These are phyloP conservation scores for Eptatretus burgeri DNA, from an alignment of 2,113 vertebrate genomes.

Conservation along the genomic window DNA sequence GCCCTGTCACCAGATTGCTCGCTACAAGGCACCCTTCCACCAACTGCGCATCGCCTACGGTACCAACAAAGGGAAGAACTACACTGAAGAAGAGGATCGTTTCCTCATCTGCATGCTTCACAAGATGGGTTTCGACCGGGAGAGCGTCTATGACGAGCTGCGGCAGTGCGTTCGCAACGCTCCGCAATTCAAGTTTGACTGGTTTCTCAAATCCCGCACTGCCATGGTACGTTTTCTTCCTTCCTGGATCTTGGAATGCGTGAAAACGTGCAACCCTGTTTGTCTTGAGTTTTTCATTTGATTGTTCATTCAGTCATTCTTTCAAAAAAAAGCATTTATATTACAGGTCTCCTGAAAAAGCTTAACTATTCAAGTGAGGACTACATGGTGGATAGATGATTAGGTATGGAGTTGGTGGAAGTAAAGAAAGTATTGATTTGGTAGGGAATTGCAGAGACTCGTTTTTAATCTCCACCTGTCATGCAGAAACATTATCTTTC, in stretches of 20 bases:
- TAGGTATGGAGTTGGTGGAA: too few species aligned
- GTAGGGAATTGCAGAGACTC: too few species aligned
- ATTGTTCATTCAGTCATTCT: too few species aligned
- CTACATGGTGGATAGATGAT: too few species aligned
- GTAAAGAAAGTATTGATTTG: too few species aligned
- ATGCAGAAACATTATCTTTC: too few species aligned
- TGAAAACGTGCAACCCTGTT: too few species aligned
- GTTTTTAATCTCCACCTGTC: too few species aligned
- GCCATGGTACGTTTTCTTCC: slow-evolving; percentile 31
- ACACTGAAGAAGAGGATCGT: slow-evolving; percentile 49
- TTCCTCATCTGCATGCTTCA: slow-evolving; percentile 61
- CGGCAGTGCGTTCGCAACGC: slow-evolving; percentile 51
- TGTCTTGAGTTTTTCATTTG: too few species aligned
- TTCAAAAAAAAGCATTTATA: too few species aligned
- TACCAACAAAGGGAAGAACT: slow-evolving; percentile 58
- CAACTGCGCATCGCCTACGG: slow-evolving; percentile 52
- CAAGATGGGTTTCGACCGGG: slow-evolving; percentile 62
- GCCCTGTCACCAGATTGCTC: slow-evolving; percentile 27
- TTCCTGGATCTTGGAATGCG: slow-evolving; percentile 7
- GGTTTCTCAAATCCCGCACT: slow-evolving; percentile 62
- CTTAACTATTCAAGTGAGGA: too few species aligned
- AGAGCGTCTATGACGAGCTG: slow-evolving; percentile 50
- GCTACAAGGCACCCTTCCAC: slow-evolving; percentile 56
- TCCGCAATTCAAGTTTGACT: slow-evolving; percentile 53
- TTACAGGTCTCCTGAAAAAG: too few species aligned